A percentile compares a stretch with the other conserved stretches of the same genome.
Conservation (phyloP, 1,140 invertebrate species). For the Ganaspis sp. region DNA sequence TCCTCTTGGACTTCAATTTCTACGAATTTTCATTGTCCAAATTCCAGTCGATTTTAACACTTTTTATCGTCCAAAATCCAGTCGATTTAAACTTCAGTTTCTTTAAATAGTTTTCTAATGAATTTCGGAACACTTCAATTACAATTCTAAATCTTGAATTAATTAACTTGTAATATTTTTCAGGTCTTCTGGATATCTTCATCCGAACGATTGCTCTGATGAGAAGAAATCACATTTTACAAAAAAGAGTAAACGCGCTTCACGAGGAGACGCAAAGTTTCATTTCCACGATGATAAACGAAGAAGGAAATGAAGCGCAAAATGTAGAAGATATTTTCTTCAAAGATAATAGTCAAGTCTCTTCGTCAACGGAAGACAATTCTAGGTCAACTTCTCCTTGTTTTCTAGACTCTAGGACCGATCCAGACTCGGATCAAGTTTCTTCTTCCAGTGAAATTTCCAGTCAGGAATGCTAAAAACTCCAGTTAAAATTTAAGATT, state of each 20-base stretch:
- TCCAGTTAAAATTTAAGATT: background rate
- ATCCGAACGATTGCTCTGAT: slow-evolving; percentile 74
- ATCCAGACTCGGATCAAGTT: background rate
- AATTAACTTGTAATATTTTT: slow-evolving; percentile 31
- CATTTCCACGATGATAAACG: slow-evolving; percentile 70
- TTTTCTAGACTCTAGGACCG: background rate
- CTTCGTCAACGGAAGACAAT: slow-evolving; percentile 29
- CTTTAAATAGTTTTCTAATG: too few relatives aligned
- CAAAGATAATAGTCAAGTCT: slow-evolving; percentile 28
- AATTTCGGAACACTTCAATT: too few relatives aligned
- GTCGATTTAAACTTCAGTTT: too few relatives aligned
- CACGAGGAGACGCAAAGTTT: slow-evolving; percentile 73
- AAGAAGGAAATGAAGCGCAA: slow-evolving; percentile 64
- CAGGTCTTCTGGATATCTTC: slow-evolving; percentile 73
- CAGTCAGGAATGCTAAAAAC: background rate
- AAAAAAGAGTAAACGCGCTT: slow-evolving; percentile 70
- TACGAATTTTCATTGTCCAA: too few relatives aligned
- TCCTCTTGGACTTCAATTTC: too few relatives aligned
- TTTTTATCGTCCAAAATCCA: too few relatives aligned
- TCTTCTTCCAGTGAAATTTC: slow-evolving; percentile 8
- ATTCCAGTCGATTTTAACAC: too few relatives aligned
- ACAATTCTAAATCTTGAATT: too few relatives aligned
- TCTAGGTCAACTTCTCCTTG: background rate
- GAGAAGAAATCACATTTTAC: slow-evolving; percentile 73
- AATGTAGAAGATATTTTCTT: background rate